These are phyloP conservation scores for Zosterops hypoxanthus DNA, from an alignment of 2,113 vertebrate genomes.

Conservation along the genomic window DNA sequence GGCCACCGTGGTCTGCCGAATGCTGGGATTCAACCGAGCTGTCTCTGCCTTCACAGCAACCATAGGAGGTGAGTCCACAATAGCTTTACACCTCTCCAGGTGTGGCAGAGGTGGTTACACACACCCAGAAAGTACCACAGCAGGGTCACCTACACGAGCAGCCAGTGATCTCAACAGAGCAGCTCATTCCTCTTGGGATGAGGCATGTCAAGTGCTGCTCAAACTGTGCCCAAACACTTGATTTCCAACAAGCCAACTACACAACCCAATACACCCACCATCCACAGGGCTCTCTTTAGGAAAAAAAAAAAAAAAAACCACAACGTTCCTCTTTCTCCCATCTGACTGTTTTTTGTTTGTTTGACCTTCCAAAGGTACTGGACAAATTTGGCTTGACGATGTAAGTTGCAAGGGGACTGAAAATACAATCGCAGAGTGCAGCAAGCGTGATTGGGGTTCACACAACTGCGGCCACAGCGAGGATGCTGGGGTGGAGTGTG, in stretches of 20 bases:
- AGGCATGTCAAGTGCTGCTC: neutral
- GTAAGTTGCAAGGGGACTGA: constrained; percentile 77
- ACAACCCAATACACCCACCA: fast-evolving
- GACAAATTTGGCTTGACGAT: constrained; percentile 84
- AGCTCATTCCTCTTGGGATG: neutral
- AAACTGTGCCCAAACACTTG: neutral
- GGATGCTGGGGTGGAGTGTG: constrained; percentile 78
- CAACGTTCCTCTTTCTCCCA: neutral
- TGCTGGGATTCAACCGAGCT: constrained; percentile 75
- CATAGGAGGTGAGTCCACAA: constrained; percentile 56
- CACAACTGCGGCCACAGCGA: constrained; percentile 82
- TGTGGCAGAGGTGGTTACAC: fast-evolving
- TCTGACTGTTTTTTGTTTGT: neutral
- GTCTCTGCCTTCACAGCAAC: neutral
- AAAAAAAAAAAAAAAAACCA: neutral
- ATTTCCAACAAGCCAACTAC: neutral
- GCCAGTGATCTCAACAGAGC: too few species aligned
- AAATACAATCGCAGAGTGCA: constrained; percentile 55
- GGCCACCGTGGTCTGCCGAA: constrained; percentile 80
- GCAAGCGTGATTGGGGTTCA: neutral
- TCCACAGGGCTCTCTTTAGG: neutral
- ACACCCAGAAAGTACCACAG: neutral
- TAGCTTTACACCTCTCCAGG: neutral
- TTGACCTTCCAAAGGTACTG: constrained; percentile 71
- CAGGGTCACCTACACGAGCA: neutral